Percentiles rank a stretch among this genome's conserved stretches.
These are phyloP conservation scores for Heterochromis multidens DNA, from an alignment of 2,113 vertebrate genomes.

Conservation along the genomic window DNA sequence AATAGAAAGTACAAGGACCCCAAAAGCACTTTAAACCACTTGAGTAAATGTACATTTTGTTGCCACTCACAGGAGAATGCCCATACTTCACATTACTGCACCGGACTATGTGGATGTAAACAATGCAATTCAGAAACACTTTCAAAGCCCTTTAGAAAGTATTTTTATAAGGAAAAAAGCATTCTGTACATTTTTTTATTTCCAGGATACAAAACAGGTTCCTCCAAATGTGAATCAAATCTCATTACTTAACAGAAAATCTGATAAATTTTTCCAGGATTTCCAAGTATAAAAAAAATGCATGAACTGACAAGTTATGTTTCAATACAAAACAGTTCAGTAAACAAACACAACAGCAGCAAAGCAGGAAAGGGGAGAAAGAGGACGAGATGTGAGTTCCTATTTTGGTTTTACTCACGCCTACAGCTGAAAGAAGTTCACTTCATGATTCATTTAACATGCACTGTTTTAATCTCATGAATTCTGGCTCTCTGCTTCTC, in stretches of 20 bases:
- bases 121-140: background rate
- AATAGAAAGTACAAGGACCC: background rate
- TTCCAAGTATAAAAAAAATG: background rate
- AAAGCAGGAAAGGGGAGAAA: background rate
- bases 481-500: conserved; percentile 4
- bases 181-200: background rate
- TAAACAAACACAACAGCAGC: background rate
- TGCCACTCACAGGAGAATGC: background rate
- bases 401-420: conserved; percentile 8
- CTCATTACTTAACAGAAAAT: background rate
- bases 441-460: conserved; percentile 51
- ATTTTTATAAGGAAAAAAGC: background rate
- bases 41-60: background rate
- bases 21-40: background rate
- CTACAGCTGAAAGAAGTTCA: conserved; percentile 9
- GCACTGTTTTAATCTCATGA: conserved; percentile 3
- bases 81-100: background rate
- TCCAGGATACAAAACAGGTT: background rate
- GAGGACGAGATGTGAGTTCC: conserved; percentile 11
- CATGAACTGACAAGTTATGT: background rate
- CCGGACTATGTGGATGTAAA: background rate
- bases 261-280: background rate
- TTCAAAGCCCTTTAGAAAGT: background rate
- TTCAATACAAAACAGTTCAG: background rate
- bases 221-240: background rate